A percentile compares a stretch with the other conserved stretches of the same genome.
These are phyloP conservation scores for Plemyria rubiginata DNA, from an alignment of 2,888 invertebrate genomes.

Conservation along the genomic window DNA sequence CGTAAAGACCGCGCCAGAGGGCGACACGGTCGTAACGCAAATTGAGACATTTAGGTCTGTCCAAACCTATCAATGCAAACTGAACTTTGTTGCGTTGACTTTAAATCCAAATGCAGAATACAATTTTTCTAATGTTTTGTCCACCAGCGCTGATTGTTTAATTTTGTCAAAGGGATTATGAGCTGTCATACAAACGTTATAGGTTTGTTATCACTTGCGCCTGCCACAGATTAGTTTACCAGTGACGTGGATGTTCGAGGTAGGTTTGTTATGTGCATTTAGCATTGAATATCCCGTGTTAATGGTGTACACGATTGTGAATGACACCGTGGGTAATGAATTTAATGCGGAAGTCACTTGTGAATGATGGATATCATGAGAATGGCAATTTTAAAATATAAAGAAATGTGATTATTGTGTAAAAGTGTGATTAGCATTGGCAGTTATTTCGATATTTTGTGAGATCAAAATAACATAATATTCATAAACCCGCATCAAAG, in stretches of 20 bases:
- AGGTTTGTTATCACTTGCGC: slow-evolving; percentile 1
- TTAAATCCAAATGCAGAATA: slow-evolving; percentile 7
- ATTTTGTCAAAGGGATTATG: neutral
- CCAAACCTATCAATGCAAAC: slow-evolving; percentile 12
- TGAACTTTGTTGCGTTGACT: slow-evolving; percentile 4
- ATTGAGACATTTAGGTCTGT: slow-evolving; percentile 62
- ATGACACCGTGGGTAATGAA: slow-evolving; percentile 54
- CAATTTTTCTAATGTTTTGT: neutral
- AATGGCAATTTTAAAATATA: slow-evolving; percentile 4
- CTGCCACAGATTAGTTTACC: slow-evolving; percentile 4
- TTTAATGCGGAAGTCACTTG: slow-evolving; percentile 42
- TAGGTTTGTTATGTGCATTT: slow-evolving; percentile 44
- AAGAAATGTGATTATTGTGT: no score
- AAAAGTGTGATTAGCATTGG: no score
- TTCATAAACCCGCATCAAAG: neutral
- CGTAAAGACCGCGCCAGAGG: slow-evolving; percentile 60
- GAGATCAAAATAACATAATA: no score
- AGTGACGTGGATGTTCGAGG: slow-evolving; percentile 1
- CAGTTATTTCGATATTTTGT: no score
- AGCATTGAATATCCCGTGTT: slow-evolving; percentile 64
- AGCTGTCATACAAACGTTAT: neutral
- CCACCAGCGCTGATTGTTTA: slow-evolving; percentile 3
- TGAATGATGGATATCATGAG: slow-evolving; percentile 16
- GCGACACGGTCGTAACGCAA: slow-evolving; percentile 69
- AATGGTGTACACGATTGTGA: slow-evolving; percentile 54